Evolutionary conservation across 2,113 vertebrate species (phyloP), one percentile per base, ranked within the genome.

Genomic region (Condylura cristata): DNA sequence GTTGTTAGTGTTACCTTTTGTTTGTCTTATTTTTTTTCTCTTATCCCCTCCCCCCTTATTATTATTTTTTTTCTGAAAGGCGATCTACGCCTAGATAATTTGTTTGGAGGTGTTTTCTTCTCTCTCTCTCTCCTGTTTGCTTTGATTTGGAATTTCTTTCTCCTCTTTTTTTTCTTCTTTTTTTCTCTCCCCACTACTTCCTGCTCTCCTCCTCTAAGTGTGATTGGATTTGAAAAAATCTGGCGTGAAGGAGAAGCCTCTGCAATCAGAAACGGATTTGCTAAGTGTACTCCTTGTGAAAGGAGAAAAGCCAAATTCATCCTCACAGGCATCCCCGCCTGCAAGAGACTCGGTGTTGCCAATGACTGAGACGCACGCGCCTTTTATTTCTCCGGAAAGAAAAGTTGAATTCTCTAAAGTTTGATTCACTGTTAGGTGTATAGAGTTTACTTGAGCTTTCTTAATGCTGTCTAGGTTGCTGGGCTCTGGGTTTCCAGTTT

Each of bases 361-460:
- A 6, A 1, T 68, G 75, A 39, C 89, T 34, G 76, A 66, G 75
- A 89, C 76, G 56, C 93, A 70, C 2, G 11, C 28, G 28, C 30
- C 86, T 63, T 81, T 87, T 65, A 72, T 95, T 90, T 94, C 79
- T 93, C 53, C 5, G 39, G 84, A 89, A 90, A 78, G 91, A 96
- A 90, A 95, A 96, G 95, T 89, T 93, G 89, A 85, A 96, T 93
- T 79, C 66, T 91, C 90, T 90, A 24, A 97, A 97, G 96, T 97
- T 90, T 90, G 91, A 95, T 96, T 94, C 86, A 74, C 61, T 60
- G 41, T 81, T 72, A 32, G 44, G 63, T 75, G 66, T 60, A 2
- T 3, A 37, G 82, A 60, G 70, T 96, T 94, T 61, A 28, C 92
- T 89, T 8, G 44, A 84, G 61, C 86, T 93, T 95, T 83, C 86